Percentiles rank a stretch among this genome's conserved stretches.
phyloP scores from a whole-genome alignment of 2,888 invertebrate genomes.

The Ophioninae sp. region DNA sequence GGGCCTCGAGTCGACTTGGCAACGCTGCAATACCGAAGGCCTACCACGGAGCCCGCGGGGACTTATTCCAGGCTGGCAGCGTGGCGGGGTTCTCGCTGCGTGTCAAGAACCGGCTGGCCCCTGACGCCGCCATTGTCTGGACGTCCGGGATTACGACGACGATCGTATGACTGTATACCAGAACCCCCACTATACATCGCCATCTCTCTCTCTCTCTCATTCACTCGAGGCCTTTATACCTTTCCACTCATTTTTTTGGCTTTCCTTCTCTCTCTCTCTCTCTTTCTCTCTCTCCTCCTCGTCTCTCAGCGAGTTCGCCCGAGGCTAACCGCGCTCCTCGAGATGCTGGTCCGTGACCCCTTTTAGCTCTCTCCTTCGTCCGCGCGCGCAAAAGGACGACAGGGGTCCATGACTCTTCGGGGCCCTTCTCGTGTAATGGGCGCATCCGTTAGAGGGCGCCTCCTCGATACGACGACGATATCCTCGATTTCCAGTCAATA shows the following conservation, averaged over 20 bases:
- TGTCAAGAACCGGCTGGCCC: conserved; percentile 79
- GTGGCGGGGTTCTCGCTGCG: conserved; percentile 65
- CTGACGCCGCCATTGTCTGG: conserved; percentile 78
- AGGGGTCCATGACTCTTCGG: conserved; percentile 53
- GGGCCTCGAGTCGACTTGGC: conserved; percentile 38
- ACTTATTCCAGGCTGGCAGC: conserved; percentile 59
- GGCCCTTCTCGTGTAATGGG: conserved; percentile 25
- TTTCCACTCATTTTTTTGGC: conserved; percentile 51
- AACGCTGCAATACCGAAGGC: conserved; percentile 41
- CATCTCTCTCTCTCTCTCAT: neutral
- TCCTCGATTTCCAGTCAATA: conserved; percentile 31
- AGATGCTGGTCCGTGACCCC: conserved; percentile 66
- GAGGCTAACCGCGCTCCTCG: conserved; percentile 57
- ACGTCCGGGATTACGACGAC: conserved; percentile 57
- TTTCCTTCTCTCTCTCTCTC: conserved; percentile 23
- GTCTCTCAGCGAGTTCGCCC: conserved; percentile 23
- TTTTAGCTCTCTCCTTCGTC: conserved; percentile 61
- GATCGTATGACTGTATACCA: conserved; percentile 35
- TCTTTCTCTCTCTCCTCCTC: conserved; percentile 29
- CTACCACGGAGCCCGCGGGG: conserved; percentile 43
- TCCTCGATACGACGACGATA: conserved; percentile 40
- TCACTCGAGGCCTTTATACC: conserved; percentile 49
- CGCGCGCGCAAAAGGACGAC: conserved; percentile 37
- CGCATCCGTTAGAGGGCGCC: conserved; percentile 37
- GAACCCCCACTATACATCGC: conserved; percentile 32